A percentile compares a stretch with the other conserved stretches of the same genome.
These are phyloP conservation scores for Leucozona laternaria DNA, from an alignment of 2,888 invertebrate species.

Conservation along the genomic window DNA sequence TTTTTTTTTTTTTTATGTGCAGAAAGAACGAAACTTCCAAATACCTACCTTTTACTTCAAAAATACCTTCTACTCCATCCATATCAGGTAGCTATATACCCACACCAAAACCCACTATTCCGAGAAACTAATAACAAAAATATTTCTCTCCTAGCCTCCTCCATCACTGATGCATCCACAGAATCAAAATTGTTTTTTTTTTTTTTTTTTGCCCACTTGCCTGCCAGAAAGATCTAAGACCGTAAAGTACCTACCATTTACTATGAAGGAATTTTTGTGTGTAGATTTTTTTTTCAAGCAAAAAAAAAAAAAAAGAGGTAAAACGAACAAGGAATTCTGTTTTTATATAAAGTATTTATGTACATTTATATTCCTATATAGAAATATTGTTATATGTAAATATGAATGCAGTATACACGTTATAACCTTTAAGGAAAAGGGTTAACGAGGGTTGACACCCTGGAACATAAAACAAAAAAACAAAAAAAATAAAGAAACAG, in stretches of 20 bases:
- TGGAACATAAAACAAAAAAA: neutral
- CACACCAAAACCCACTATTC: neutral
- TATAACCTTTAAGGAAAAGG: neutral
- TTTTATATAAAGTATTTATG: too few relatives aligned
- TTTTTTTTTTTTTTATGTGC: neutral
- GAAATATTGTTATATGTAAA: neutral
- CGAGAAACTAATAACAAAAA: slow-evolving; percentile 26
- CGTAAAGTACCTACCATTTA: slow-evolving; percentile 8
- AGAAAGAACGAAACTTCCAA: neutral
- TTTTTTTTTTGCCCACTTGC: neutral
- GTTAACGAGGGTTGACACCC: slow-evolving; percentile 28
- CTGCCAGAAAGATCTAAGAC: slow-evolving; percentile 4
- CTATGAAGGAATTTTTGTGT: slow-evolving; percentile 19
- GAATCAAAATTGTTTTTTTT: neutral
- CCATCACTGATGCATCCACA: slow-evolving; percentile 1
- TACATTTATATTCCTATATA: neutral
- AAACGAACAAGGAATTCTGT: slow-evolving; percentile 4
- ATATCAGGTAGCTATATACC: neutral
- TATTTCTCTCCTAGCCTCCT: slow-evolving; percentile 6
- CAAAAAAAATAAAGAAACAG: neutral
- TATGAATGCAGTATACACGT: neutral
- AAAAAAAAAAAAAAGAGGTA: slow-evolving; percentile 8
- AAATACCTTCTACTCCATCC: slow-evolving; percentile 1
- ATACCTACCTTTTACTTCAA: slow-evolving; percentile 23
- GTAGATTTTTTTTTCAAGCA: neutral